Conservation (phyloP, 2,888 invertebrate genomes). For the Ichneumoninae sp. region DNA sequence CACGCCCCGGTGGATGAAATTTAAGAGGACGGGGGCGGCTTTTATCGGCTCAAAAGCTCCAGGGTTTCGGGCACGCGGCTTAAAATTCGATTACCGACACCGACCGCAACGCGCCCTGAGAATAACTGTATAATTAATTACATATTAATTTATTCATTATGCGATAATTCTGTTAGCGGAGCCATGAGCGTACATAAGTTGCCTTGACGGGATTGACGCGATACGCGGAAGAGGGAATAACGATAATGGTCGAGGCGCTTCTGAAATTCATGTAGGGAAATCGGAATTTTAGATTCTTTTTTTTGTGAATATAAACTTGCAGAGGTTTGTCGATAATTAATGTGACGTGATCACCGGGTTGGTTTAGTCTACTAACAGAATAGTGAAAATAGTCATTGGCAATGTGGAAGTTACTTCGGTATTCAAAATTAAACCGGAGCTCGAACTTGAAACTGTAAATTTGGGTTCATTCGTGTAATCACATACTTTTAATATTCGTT, state of each 20-base stretch:
- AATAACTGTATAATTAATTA: constrained; percentile 62
- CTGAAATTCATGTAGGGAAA: not conserved
- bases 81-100: constrained; percentile 46
- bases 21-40: not conserved
- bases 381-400: too few relatives aligned
- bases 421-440: not conserved
- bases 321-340: too few relatives aligned
- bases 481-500: too few relatives aligned
- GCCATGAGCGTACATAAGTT: constrained; percentile 54
- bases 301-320: too few relatives aligned
- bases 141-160: constrained; percentile 61
- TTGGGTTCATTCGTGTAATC: not conserved
- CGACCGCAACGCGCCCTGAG: constrained; percentile 16
- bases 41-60: constrained; percentile 32
- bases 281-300: not conserved
- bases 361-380: too few relatives aligned
- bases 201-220: constrained; percentile 40
- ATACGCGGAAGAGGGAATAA: not conserved
- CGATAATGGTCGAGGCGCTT: constrained; percentile 11
- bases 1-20: not conserved
- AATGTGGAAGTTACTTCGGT: not conserved
- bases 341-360: too few relatives aligned
- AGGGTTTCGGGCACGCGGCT: constrained; percentile 13
- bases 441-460: not conserved
- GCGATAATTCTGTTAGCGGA: constrained; percentile 4